Evolutionary conservation across 2,888 invertebrate species (phyloP), one percentile per base, ranked within the genome.

Genomic region (Monoplex corrugatus): DNA sequence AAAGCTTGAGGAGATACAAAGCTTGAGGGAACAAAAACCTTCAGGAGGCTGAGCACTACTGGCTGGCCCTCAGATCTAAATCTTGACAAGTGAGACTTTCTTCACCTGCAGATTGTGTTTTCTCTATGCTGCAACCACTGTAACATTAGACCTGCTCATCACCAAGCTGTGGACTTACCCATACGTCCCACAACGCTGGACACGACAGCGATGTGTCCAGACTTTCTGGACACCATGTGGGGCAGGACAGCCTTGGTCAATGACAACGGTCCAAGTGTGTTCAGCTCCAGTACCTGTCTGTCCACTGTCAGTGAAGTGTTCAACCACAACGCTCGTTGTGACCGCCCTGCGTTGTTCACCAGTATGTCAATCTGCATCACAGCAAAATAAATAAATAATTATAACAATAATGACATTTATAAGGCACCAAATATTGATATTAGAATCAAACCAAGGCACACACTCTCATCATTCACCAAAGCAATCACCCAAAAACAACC

Each of bases 281-380:
- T 98, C 89, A 98, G 95, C 50, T 98, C 97, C 94, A 98, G 98
- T 93, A 98, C 96, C 90, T 97, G 97, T 84, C 96, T 96, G 95
- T 98, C 98, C 0, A 98, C 98, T 78, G 96, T 95, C 0, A 98
- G 91, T 0, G 97, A 97, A 82, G 97, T 98, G 0, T 97, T 96
- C 91, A 97, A 97, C 97, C 98, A 98, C 43, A 95, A 93, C 0
- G 97, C 97, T 91, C 98, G 96, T 95, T 98, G 98, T 10, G 98
- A 97, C 89, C 98, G 96, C 0, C 98, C 98, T 0, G 98, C 98
- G 96, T 98, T 98, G 94, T 98, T 98, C 0, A 98, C 97, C 72
- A 98, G 96, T 89, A 98, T 97, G 94, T 98, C 98, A 72, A 98
- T 96, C 96, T 97, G 95, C 32, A 38, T 35, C 78, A 80, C 35